Base-by-base conservation (phyloP, 2,797 vertebrate genomes). In the Melanotaenia parkinsoni region DNA sequence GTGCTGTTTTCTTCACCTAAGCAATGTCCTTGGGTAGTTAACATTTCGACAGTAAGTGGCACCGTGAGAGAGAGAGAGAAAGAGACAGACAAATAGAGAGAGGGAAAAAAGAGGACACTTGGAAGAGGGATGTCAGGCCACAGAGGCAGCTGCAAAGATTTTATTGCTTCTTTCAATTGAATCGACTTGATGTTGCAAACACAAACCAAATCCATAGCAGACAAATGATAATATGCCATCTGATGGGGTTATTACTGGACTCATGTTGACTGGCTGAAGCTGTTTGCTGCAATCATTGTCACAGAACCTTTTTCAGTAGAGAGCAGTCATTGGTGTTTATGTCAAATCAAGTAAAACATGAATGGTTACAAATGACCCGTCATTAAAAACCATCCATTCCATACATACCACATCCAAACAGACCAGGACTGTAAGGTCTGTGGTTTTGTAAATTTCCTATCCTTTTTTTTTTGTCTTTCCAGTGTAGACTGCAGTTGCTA, bases 21-120 rank as follows among this genome's bases (percentile, higher is more conserved):
- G 37, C 13, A 2, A 62, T 70, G 69, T 82, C 85, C 82, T 86
- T 85, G 82, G 79, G 67, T 73, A 70, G 72, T 82, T 84, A 68
- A 78, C 67, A 82, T 35, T 69, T 75, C 30, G 5, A 77, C 54
- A 76, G 63, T 71, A 71, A 79, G 65, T 72, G 61, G 33, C 45
- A 28, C 62, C 20, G 24, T 20, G 45, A 63, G 32, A 30, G 28
- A 70, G 28, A 26, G 13, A 10, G 28, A 28, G 28, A 28, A 28
- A 30, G 28, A 30, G 28, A 30, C 28, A 30, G 28, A 30, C 28
- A 30, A 30, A 30, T 30, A 30, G 28, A 30, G 28, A 30, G 28
- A 30, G 14, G 8, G 4, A 9, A 9, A 5, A 7, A 12, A 6
- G 22, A 59, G 60, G 37, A 26, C n/a, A 1, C 26, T n/a, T 28